These are phyloP conservation scores for Calliphora vomitoria DNA, from an alignment of 2,888 invertebrate genomes.

Conservation along the genomic window DNA sequence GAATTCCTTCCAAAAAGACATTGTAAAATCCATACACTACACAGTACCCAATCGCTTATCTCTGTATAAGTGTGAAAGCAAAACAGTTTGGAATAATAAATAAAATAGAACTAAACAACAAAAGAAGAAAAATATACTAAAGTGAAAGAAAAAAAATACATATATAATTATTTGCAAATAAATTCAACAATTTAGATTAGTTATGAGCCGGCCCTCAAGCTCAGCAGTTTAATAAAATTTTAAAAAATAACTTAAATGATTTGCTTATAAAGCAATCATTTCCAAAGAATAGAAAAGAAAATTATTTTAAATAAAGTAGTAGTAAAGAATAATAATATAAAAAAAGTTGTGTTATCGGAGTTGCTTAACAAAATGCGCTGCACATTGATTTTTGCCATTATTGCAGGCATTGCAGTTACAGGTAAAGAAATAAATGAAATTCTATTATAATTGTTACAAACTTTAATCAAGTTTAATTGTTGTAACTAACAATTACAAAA, in stretches of 20 bases:
- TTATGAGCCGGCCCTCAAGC: slow-evolving; percentile 54
- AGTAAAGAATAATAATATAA: background rate
- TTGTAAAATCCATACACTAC: background rate
- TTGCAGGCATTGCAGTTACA: slow-evolving; percentile 69
- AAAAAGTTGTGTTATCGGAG: background rate
- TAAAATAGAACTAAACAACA: background rate
- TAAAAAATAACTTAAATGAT: background rate
- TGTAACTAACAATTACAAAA: background rate
- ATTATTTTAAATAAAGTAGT: background rate
- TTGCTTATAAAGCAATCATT: background rate
- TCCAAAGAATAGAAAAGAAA: background rate
- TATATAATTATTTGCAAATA: slow-evolving; percentile 54
- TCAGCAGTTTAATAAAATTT: slow-evolving; percentile 34
- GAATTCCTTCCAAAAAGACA: background rate
- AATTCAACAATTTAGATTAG: slow-evolving; percentile 58
- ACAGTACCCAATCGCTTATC: background rate
- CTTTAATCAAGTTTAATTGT: too few relatives aligned
- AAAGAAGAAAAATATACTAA: slow-evolving; percentile 12
- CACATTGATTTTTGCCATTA: slow-evolving; percentile 66
- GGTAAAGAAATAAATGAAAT: slow-evolving; percentile 54
- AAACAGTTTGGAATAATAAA: slow-evolving; percentile 1
- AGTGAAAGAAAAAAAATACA: background rate
- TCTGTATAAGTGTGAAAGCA: background rate
- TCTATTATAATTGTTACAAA: too few relatives aligned
- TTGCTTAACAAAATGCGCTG: slow-evolving; percentile 61